Percentiles rank a stretch among this genome's conserved stretches.
These are phyloP conservation scores for Ibycter americanus DNA, from an alignment of 2,797 vertebrate genomes.

Conservation along the genomic window DNA sequence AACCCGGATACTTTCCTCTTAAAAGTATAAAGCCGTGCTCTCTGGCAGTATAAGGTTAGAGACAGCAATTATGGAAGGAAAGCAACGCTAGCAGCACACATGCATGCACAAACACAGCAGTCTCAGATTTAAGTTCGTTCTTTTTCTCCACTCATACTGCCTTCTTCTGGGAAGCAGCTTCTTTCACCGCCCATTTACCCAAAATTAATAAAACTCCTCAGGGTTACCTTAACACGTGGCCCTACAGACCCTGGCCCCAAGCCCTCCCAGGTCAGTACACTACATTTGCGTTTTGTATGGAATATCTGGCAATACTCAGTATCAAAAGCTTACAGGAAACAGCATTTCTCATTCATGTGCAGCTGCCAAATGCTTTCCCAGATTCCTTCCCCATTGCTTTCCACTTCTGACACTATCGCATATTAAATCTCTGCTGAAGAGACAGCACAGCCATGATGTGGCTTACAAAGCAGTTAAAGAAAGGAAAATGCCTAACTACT, in stretches of 20 bases:
- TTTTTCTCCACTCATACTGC: background rate
- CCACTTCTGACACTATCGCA: background rate
- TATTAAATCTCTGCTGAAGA: background rate
- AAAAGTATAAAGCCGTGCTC: background rate
- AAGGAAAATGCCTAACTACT: background rate
- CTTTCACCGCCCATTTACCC: background rate
- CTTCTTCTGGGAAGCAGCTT: background rate
- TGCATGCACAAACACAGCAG: fast-evolving
- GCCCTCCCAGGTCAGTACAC: background rate
- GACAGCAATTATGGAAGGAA: background rate
- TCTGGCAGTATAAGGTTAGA: background rate
- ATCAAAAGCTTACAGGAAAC: background rate
- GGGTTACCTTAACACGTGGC: background rate
- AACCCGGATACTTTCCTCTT: background rate
- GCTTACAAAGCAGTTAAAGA: background rate
- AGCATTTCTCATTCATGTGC: background rate
- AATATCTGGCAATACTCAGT: background rate
- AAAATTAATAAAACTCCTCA: background rate
- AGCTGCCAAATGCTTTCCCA: background rate
- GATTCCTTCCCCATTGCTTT: background rate
- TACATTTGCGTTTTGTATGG: background rate
- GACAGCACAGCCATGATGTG: background rate
- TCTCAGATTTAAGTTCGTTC: background rate
- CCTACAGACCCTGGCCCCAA: background rate
- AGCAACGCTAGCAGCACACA: background rate